Percentiles rank a stretch among this genome's conserved stretches.
Conservation (phyloP, 2,888 invertebrate genomes). For the Aphelenchoides bicaudatus region DNA sequence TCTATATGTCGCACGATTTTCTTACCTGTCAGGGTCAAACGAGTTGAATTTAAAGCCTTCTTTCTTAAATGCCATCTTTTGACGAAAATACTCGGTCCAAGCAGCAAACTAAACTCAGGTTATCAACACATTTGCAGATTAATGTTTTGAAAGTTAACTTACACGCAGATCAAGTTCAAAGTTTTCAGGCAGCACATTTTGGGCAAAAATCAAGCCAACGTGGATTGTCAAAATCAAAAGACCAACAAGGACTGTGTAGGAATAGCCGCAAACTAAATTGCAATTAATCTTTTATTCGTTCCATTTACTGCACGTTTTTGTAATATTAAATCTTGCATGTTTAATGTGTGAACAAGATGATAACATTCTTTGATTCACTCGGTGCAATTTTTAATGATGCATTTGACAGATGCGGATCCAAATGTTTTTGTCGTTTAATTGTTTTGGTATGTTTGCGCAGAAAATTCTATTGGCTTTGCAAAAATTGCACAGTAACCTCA, state of each 20-base stretch:
- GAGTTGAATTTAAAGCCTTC: constrained; percentile 1
- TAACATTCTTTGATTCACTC: too few relatives aligned
- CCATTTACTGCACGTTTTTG: background rate
- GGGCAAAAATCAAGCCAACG: constrained; percentile 5
- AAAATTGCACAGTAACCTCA: too few relatives aligned
- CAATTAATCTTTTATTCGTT: too few relatives aligned
- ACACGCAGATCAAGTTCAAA: background rate
- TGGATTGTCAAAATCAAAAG: background rate
- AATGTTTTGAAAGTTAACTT: background rate
- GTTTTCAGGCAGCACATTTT: background rate
- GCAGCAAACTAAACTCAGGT: background rate
- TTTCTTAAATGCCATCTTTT: background rate
- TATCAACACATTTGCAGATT: background rate
- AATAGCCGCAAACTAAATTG: constrained; percentile 4
- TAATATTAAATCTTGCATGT: background rate
- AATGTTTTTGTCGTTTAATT: too few relatives aligned
- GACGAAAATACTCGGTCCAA: background rate
- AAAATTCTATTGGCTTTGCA: too few relatives aligned
- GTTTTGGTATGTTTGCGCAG: too few relatives aligned
- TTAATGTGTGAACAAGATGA: background rate
- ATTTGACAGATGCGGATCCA: too few relatives aligned
- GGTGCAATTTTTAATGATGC: too few relatives aligned
- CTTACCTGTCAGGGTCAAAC: constrained; percentile 8
- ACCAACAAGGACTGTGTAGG: background rate
- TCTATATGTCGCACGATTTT: background rate